A percentile compares a stretch with the other conserved stretches of the same genome.
These are phyloP conservation scores for Apodemia zela DNA, from an alignment of 2,888 invertebrate species.

Conservation along the genomic window DNA sequence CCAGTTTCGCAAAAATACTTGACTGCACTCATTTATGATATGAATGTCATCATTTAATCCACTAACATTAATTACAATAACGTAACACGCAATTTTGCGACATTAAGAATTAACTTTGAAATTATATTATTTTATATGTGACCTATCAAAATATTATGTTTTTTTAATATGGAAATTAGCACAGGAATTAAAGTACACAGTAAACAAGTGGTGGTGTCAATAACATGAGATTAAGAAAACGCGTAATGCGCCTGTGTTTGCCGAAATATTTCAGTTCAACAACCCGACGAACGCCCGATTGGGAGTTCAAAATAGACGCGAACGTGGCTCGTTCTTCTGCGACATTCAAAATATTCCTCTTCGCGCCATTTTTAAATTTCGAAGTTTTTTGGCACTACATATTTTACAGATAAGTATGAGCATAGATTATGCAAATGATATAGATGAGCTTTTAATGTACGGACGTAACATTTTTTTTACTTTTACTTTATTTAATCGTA, in stretches of 20 bases:
- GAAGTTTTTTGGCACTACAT: constrained; percentile 27
- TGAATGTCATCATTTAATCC: constrained; percentile 55
- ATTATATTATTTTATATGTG: constrained; percentile 2
- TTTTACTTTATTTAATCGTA: not conserved
- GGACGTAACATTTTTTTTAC: not conserved
- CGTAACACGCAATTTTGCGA: constrained; percentile 41
- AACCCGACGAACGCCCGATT: constrained; percentile 72
- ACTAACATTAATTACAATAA: constrained; percentile 55
- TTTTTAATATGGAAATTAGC: constrained; percentile 27
- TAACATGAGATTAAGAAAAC: constrained; percentile 63
- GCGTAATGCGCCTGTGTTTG: constrained; percentile 73
- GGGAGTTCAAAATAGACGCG: constrained; percentile 76
- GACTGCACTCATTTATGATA: constrained; percentile 56
- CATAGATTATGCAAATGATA: constrained; percentile 12
- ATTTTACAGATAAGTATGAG: constrained; percentile 19
- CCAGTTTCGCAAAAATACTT: constrained; percentile 68
- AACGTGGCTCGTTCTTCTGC: constrained; percentile 52
- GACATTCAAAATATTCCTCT: constrained; percentile 51
- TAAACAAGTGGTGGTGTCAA: constrained; percentile 50
- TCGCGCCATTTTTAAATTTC: constrained; percentile 35
- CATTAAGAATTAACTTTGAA: not conserved
- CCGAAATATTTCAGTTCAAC: constrained; percentile 79
- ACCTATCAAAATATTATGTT: constrained; percentile 21
- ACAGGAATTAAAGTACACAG: constrained; percentile 39
- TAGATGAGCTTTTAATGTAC: not conserved